These are phyloP conservation scores for Autographa pulchrina DNA, from an alignment of 2,888 invertebrate genomes.

Conservation along the genomic window DNA sequence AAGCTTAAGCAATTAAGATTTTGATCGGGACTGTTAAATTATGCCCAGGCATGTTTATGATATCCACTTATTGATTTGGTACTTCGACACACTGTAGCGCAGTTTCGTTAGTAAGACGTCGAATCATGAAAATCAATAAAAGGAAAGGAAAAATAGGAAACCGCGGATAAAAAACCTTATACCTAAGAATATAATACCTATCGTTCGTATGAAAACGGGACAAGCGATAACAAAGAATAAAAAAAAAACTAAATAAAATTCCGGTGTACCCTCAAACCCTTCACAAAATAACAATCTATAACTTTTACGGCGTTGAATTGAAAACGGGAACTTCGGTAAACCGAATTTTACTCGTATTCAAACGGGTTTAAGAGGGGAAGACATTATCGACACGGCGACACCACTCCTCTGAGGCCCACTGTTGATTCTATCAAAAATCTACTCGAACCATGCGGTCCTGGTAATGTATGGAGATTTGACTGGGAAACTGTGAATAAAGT, in stretches of 20 bases:
- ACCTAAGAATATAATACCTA: not conserved
- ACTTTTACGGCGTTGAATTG: constrained; percentile 79
- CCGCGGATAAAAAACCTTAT: not conserved
- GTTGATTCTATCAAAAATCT: constrained; percentile 88
- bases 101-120: not conserved
- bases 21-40: not conserved
- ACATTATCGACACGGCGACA: constrained; percentile 84
- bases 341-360: constrained; percentile 85
- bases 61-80: not conserved
- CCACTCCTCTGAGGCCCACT: constrained; percentile 78
- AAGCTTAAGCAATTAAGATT: not conserved
- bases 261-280: constrained; percentile 71
- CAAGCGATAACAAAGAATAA: constrained; percentile 15
- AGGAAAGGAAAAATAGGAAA: not conserved
- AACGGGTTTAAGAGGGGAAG: constrained; percentile 77
- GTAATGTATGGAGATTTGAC: constrained; percentile 58
- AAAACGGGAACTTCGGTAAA: constrained; percentile 80
- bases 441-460: constrained; percentile 67
- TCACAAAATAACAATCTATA: constrained; percentile 84
- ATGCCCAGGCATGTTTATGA: not conserved
- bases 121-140: not conserved
- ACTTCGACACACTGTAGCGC: too few species aligned
- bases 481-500: not conserved
- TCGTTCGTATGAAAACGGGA: constrained; percentile 17
- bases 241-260: constrained; percentile 65